These are phyloP conservation scores for Tetrao urogallus DNA, from an alignment of 2,113 vertebrate genomes.

Conservation along the genomic window DNA sequence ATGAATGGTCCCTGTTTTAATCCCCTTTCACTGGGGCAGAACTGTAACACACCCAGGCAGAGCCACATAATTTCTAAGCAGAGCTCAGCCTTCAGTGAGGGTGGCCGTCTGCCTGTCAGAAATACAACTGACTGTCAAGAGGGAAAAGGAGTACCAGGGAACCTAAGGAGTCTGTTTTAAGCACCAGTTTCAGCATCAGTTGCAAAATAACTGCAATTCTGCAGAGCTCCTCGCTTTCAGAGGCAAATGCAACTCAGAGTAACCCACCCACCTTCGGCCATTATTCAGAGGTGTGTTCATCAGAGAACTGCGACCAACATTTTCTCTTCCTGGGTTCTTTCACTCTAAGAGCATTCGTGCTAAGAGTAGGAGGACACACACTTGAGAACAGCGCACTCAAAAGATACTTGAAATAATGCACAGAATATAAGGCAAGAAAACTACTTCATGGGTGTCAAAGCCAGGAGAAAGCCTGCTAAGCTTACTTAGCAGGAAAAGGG, in stretches of 20 bases:
- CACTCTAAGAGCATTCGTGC: no score
- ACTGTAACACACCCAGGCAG: background rate
- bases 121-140: background rate
- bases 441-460: background rate
- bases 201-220: background rate
- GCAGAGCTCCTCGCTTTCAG: background rate
- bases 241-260: rapidly evolving
- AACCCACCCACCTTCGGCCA: background rate
- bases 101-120: background rate
- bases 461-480: background rate
- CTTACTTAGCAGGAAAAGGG: background rate
- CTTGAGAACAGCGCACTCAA: background rate
- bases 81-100: background rate
- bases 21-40: background rate
- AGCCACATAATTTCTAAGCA: background rate
- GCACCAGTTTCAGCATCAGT: background rate
- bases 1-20: slow-evolving; percentile 33
- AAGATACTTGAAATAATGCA: background rate
- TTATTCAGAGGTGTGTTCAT: background rate
- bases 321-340: background rate
- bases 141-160: background rate
- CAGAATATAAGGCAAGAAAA: background rate
- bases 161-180: background rate
- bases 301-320: background rate
- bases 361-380: background rate